phyloP scores from a whole-genome alignment of 2,113 vertebrate genomes.

The Phrynosoma platyrhinos region DNA sequence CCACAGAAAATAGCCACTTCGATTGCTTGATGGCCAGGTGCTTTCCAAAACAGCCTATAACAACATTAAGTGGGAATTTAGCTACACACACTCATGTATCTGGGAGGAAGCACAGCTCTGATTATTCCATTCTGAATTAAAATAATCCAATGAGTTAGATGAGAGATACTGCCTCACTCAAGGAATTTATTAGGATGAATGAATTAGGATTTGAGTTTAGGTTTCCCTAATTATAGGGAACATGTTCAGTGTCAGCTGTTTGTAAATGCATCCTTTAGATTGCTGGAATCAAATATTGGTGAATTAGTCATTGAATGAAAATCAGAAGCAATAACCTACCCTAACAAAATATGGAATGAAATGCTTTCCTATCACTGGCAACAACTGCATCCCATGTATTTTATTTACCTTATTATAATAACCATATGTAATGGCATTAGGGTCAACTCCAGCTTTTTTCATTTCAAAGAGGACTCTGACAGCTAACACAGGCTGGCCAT shows the following conservation, averaged over 20 bases:
- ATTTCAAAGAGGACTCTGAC: constrained; percentile 96
- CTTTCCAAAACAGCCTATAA: constrained; percentile 96
- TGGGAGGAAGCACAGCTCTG: too few relatives aligned
- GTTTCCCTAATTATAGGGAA: not conserved
- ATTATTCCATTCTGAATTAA: not conserved
- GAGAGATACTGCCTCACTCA: not conserved
- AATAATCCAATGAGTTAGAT: not conserved
- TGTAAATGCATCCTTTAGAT: not conserved
- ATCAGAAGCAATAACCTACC: not conserved
- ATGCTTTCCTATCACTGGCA: not conserved
- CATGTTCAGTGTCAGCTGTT: too few relatives aligned
- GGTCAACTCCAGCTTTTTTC: constrained; percentile 96
- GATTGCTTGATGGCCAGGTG: constrained; percentile 96
- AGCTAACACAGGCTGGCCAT: constrained; percentile 94
- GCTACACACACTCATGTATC: not conserved
- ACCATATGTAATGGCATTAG: constrained; percentile 98
- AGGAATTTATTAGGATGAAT: not conserved
- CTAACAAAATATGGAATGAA: constrained; percentile 13
- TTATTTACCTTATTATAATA: constrained; percentile 94
- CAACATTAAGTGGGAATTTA: constrained; percentile 31
- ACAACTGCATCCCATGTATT: not conserved
- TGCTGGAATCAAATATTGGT: not conserved
- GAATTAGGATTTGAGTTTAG: not conserved
- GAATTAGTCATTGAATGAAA: not conserved
- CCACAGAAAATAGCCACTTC: constrained; percentile 96